Base-by-base conservation (phyloP, 2,113 vertebrate genomes). In the Puffinus mauretanicus region DNA sequence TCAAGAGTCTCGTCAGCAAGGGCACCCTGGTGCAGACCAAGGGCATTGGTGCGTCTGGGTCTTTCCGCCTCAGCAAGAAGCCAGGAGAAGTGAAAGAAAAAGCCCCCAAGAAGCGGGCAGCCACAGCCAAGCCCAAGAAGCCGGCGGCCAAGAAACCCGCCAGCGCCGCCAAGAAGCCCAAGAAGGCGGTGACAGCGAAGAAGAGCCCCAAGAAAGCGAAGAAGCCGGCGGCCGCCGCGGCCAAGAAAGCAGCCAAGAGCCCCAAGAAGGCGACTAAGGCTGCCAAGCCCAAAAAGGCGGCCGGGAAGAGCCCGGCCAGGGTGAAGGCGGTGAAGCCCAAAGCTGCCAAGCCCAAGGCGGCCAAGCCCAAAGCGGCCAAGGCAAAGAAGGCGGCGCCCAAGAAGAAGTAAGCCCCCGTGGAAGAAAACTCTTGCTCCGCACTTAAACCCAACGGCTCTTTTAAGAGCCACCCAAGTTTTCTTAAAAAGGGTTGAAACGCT, bases 1-100 rank as follows among this genome's bases (percentile, higher is more conserved):
- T 98, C 0, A 98, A 97, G 38, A 97, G 97, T 6, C 73, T 98
- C 7, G 98, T 98, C 46, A 94, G 44, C 58, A 98, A 98, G 16
- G 98, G 97, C 17, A 98, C 88, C 0, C 27, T 98, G 78, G 97
- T 98, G 72, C 98, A 98, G 95, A 98, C 97, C 4, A 98, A 98
- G 32, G 98, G 98, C 24, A 98, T 38, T 38, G 36, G 36, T 38
- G 36, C 36, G 8, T 38, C 36, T 38, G 36, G 36, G 36, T 38
- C 36, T 38, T 38, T 38, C 36, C 36, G 36, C 36, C 36, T 38
- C 36, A 38, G 36, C 8, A 38, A 38, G 36, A 38, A 38, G 36
- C 36, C 36, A 38, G 36, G 36, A 38, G 36, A 38, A 38, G 36
- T 38, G 36, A 38, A 38, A 38, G 36, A 38, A 38, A 38, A 38